Base-by-base conservation (phyloP, 2,797 vertebrate species). In the Lindbergichthys nudifrons region DNA sequence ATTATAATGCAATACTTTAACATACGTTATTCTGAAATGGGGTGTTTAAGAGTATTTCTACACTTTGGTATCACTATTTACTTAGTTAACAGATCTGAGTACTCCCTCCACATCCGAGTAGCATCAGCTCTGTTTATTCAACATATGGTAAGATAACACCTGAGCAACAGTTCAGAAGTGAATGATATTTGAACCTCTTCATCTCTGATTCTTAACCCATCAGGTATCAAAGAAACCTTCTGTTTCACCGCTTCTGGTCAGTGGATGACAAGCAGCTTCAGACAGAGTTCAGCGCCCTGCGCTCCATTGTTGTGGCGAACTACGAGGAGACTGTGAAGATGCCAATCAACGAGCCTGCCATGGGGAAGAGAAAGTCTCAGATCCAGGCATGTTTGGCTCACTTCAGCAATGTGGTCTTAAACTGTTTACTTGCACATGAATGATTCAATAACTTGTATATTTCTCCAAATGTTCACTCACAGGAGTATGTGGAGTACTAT, bases 221-320 rank as follows among this genome's bases (percentile, higher is more conserved):
- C 82, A 99, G 98, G 98, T 99, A 99, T 89, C 95, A 94, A 87
- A 97, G 83, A 82, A 97, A 96, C 90, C 94, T 99, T 59, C 94
- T 98, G 68, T 99, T 99, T 86, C 98, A 99, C 75, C 97, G 98
- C 14, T 99, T 99, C 94, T 99, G 98, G 98, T 99, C 97, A 0
- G 97, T 99, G 90, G 98, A 99, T 0, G 98, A 99, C 91, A 98
- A 97, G 18, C 97, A 98, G 93, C 88, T 99, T 45, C 96, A 99
- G 94, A 99, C 98, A 0, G 95, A 97, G 10, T 99, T 96, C 85
- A 99, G 98, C 1, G 95, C 98, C 9, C 94, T 99, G 82, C 96
- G 97, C 50, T 99, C 98, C 87, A 96, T 99, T 0, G 98, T 99
- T 11, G 96, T 99, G 77, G 94, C 97, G 79, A 99, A 99, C 92